phyloP scores from a whole-genome alignment of 2,113 vertebrate species.

The Oncorhynchus masou region DNA sequence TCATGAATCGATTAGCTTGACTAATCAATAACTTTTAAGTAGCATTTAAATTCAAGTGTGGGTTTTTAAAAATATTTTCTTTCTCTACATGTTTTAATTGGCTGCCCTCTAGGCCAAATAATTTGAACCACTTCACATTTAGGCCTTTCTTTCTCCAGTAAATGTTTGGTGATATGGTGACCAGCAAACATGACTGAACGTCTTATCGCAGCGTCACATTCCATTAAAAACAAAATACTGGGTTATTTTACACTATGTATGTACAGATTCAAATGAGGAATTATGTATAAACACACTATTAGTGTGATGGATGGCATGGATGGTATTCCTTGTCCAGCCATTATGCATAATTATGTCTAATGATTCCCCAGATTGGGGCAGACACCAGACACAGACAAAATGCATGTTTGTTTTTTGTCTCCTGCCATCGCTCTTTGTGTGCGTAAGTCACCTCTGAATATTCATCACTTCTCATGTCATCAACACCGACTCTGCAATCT shows the following conservation, averaged over 20 bases:
- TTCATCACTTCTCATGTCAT: constrained; percentile 63
- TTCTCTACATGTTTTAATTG: background rate
- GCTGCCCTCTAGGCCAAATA: background rate
- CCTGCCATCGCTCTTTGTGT: constrained; percentile 44
- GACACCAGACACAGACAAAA: constrained; percentile 47
- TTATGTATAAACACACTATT: constrained; percentile 56
- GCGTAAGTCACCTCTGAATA: constrained; percentile 55
- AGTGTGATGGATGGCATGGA: constrained; percentile 49
- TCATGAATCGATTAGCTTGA: no score
- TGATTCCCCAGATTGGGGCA: constrained; percentile 42
- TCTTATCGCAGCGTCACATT: background rate
- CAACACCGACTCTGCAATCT: constrained; percentile 46
- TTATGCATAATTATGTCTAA: constrained; percentile 62
- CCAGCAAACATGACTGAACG: constrained; percentile 3
- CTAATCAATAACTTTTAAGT: no score
- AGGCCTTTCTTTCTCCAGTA: constrained; percentile 32
- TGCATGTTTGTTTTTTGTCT: constrained; percentile 57
- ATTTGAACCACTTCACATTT: constrained; percentile 41
- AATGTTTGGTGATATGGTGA: constrained; percentile 43
- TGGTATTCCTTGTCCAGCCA: constrained; percentile 53
- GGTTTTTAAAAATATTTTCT: background rate
- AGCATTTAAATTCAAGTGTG: no score
- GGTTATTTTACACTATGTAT: constrained; percentile 25
- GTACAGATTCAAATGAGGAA: constrained; percentile 67
- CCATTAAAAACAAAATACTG: background rate